phyloP scores from a whole-genome alignment of 2,888 invertebrate species.

The Nycteola revayana region DNA sequence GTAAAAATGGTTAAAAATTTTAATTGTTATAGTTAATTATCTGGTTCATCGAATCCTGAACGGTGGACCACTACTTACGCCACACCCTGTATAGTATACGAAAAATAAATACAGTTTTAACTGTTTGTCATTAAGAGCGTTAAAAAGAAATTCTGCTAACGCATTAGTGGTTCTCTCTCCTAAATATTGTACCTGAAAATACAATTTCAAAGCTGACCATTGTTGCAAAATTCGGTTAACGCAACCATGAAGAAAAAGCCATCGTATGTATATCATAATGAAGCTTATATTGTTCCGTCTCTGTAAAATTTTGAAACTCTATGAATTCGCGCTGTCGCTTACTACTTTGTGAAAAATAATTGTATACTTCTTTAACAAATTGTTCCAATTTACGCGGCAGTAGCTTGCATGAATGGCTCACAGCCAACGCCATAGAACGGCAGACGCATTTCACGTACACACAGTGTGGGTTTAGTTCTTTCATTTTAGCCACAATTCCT shows the following conservation, averaged over 20 bases:
- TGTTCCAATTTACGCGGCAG: constrained; percentile 18
- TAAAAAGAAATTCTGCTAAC: no score
- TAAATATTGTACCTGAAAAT: constrained; percentile 1
- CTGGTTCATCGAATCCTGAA: no score
- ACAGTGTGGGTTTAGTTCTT: constrained; percentile 20
- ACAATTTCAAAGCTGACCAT: constrained; percentile 2
- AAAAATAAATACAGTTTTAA: no score
- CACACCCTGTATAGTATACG: neutral
- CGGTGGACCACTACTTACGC: no score
- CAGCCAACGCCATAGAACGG: constrained; percentile 16
- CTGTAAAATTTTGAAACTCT: constrained; percentile 1
- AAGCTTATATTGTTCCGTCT: neutral
- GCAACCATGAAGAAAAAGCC: constrained; percentile 10
- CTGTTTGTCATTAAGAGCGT: no score
- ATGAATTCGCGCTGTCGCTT: constrained; percentile 23
- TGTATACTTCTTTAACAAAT: constrained; percentile 23
- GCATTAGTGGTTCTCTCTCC: no score
- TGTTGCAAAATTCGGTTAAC: constrained; percentile 8
- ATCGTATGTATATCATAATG: constrained; percentile 2
- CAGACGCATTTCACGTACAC: constrained; percentile 23
- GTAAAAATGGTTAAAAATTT: no score
- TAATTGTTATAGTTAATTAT: neutral
- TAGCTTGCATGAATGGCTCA: constrained; percentile 15
- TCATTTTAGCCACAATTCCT: constrained; percentile 24
- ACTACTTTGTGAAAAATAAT: constrained; percentile 22